phyloP scores from a whole-genome alignment of 2,888 invertebrate species.

The Lycophotia porphyrea region DNA sequence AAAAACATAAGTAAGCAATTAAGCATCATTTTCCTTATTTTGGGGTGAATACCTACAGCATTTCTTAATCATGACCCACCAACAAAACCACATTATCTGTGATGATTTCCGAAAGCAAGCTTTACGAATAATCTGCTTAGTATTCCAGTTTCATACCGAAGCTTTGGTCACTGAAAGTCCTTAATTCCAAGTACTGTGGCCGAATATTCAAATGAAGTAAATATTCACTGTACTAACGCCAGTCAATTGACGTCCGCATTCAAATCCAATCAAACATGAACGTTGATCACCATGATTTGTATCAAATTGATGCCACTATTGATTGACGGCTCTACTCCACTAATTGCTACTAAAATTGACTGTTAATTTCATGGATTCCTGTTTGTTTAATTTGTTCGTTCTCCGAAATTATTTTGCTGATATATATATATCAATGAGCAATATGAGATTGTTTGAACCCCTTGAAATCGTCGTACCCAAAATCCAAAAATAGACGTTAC shows the following conservation, averaged over 20 bases:
- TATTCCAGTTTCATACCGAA: not conserved
- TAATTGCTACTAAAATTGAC: constrained; percentile 32
- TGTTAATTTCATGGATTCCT: constrained; percentile 15
- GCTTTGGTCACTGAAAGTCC: not conserved
- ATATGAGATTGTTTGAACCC: constrained; percentile 1
- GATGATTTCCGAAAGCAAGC: not conserved
- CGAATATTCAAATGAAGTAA: constrained; percentile 58
- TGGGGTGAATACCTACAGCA: not conserved
- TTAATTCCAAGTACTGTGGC: constrained; percentile 18
- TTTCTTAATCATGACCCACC: not conserved
- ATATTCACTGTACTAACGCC: constrained; percentile 43
- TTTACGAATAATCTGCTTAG: not conserved
- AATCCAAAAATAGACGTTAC: no score
- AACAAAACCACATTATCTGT: not conserved
- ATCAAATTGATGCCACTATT: constrained; percentile 49
- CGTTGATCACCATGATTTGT: constrained; percentile 62
- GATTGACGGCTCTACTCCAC: constrained; percentile 19
- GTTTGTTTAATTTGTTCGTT: constrained; percentile 13
- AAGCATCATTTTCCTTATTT: not conserved
- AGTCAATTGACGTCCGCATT: constrained; percentile 51
- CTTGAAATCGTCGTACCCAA: not conserved
- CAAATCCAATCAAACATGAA: constrained; percentile 64
- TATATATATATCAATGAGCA: constrained; percentile 13
- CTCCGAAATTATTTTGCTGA: constrained; percentile 14
- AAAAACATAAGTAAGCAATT: not conserved